These are phyloP conservation scores for Acromyrmex charruanus DNA, from an alignment of 1,140 invertebrate species.

Conservation along the genomic window DNA sequence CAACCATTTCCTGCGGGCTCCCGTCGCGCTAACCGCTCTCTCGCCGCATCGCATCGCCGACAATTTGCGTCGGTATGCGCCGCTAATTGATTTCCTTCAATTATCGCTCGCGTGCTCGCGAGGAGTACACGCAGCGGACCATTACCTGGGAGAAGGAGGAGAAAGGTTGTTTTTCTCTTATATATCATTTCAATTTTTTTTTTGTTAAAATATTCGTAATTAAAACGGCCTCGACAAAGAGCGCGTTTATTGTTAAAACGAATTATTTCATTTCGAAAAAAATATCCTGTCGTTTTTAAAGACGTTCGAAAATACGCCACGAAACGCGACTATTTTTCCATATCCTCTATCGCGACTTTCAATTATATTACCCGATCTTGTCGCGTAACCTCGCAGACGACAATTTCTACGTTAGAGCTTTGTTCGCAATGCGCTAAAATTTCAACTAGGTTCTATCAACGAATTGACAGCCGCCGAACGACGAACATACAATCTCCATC, in stretches of 20 bases:
- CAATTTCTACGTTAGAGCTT: conserved; percentile 67
- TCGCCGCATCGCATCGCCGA: conserved; percentile 59
- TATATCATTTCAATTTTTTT: conserved; percentile 22
- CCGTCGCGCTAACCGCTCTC: conserved; percentile 73
- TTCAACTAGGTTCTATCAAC: conserved; percentile 70
- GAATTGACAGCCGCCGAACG: conserved; percentile 73
- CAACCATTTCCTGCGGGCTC: conserved; percentile 76
- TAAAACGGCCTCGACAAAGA: conserved; percentile 72
- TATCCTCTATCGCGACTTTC: conserved; percentile 32
- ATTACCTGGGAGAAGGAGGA: conserved; percentile 76
- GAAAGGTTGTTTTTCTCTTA: conserved; percentile 61
- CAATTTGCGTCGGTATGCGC: conserved; percentile 48
- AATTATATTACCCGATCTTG: conserved; percentile 39
- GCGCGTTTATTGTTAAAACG: conserved; percentile 58
- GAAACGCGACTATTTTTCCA: conserved; percentile 25
- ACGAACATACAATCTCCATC: conserved; percentile 67
- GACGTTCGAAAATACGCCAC: conserved; percentile 57
- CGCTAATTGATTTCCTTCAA: conserved; percentile 69
- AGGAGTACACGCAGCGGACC: conserved; percentile 70
- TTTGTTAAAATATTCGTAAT: conserved; percentile 53
- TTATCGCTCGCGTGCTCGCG: conserved; percentile 39
- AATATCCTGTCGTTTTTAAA: conserved; percentile 41
- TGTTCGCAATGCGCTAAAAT: conserved; percentile 63
- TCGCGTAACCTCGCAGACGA: conserved; percentile 44
- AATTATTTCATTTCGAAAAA: conserved; percentile 40